Evolutionary conservation across 2,888 invertebrate species (phyloP), one percentile per base, ranked within the genome.

Genomic region (Melinopterus prodromus): DNA sequence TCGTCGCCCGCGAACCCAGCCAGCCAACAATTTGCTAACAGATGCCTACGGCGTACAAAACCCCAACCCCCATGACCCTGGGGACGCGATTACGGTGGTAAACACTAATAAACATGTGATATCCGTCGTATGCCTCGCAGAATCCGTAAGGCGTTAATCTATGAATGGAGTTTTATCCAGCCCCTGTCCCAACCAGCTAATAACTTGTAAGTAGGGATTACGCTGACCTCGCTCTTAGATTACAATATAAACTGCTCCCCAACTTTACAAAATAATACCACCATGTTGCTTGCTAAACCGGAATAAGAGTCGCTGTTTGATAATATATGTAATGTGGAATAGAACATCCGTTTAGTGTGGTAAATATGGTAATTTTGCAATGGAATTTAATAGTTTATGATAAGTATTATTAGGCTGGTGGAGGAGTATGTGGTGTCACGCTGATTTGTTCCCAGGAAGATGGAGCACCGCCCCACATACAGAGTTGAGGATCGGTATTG

Each of bases 31-130:
- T 53, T 53, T 53, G 53, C 53, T 53, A 74, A 74, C 74, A 36
- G 74, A 36, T 74, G 74, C 74, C 74, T 37, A 35, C n/a, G 36
- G 74, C 37, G 71, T 26, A 74, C 35, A 74, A 74, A 74, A 36
- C 16, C 16, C 74, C 36, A 74, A 74, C 74, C 74, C 37, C 53
- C 12, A 6, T 12, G 16, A 37, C 37, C 74, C 74, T 53, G 78
- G 71, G 76, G 70, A 70, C 69, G 71, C 35, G 80, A 80, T 79
- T 78, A 80, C 76, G 70, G 69, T 71, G 77, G 38, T 77, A 77
- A 81, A 80, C 76, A 80, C 79, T 81, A 82, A 81, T 82, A 82
- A 79, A 82, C 80, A 82, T 81, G 78, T 80, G 76, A 80, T 81
- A 79, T 81, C 79, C 81, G 71, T 79, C 79, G 78, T 80, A 26